Percentiles rank a stretch among this genome's conserved stretches.
phyloP scores from a whole-genome alignment of 2,888 invertebrate species.

The Hirtodrosophila confusa region DNA sequence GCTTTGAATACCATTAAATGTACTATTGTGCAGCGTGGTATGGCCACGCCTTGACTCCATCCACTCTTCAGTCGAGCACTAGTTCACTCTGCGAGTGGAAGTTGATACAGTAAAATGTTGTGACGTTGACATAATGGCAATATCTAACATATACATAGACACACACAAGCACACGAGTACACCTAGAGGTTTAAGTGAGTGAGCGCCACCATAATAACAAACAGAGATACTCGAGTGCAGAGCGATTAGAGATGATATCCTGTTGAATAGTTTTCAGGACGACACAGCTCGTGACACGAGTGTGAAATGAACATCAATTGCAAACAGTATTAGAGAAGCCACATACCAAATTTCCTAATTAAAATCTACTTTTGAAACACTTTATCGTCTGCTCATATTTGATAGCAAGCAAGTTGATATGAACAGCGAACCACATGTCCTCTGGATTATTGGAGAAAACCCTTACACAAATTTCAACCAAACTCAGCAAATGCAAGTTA shows the following conservation, averaged over 20 bases:
- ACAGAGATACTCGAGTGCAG: constrained; percentile 38
- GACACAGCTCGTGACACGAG: constrained; percentile 23
- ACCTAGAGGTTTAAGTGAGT: constrained; percentile 31
- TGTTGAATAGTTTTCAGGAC: neutral
- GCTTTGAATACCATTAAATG: constrained; percentile 64
- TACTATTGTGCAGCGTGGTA: constrained; percentile 10
- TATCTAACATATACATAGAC: constrained; percentile 47
- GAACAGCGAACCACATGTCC: too few species aligned
- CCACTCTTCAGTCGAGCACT: constrained; percentile 1
- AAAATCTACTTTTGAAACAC: too few species aligned
- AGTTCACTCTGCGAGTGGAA: constrained; percentile 44
- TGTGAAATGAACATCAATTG: too few species aligned
- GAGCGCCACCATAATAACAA: constrained; percentile 44
- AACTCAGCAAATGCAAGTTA: too few species aligned
- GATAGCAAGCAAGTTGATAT: too few species aligned
- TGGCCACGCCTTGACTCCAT: constrained; percentile 10
- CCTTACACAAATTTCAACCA: too few species aligned
- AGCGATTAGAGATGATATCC: constrained; percentile 22
- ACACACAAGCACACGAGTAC: neutral
- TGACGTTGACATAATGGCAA: constrained; percentile 65
- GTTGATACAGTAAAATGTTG: constrained; percentile 51
- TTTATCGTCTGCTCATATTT: too few species aligned
- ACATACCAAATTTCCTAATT: too few species aligned
- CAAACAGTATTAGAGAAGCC: too few species aligned
- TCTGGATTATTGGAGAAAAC: too few species aligned